These are phyloP conservation scores for Aporrectodea caliginosa DNA, from an alignment of 1,140 invertebrate genomes.

Conservation along the genomic window DNA sequence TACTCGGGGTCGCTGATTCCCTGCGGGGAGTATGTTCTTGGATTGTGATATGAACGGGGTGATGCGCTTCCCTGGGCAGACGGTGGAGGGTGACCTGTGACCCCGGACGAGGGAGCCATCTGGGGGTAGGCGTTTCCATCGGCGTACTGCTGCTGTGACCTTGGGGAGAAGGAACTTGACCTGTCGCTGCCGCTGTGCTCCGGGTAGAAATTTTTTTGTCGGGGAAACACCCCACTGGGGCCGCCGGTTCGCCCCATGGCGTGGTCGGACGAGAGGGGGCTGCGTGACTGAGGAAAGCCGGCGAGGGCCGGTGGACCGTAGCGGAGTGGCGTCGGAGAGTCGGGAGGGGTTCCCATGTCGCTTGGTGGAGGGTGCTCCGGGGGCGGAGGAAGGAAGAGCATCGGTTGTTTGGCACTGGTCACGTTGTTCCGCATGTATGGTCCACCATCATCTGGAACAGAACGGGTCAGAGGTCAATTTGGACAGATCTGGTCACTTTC, in stretches of 20 bases:
- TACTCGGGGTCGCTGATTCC: conserved; percentile 41
- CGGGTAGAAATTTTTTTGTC: neutral
- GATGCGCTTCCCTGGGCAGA: conserved; percentile 8
- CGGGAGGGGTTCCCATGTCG: conserved; percentile 44
- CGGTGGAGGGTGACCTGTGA: neutral
- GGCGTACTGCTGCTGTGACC: neutral
- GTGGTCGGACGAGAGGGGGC: neutral
- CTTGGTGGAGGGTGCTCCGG: conserved; percentile 72
- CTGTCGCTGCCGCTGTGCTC: conserved; percentile 12
- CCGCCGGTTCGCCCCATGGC: neutral
- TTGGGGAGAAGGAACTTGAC: neutral
- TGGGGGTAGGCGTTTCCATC: conserved; percentile 3
- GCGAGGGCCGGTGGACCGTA: neutral
- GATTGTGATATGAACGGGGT: neutral
- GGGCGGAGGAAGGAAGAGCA: conserved; percentile 67
- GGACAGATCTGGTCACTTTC: no score
- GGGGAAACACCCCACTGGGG: neutral
- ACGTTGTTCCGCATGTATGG: neutral
- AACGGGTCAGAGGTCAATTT: no score
- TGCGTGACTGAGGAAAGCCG: neutral
- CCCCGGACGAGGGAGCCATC: neutral
- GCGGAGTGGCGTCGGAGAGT: conserved; percentile 36
- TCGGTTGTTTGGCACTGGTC: conserved; percentile 4
- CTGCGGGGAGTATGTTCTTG: conserved; percentile 19
- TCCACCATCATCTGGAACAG: no score